These are phyloP conservation scores for Tipula vernalis DNA, from an alignment of 2,888 invertebrate species.

Conservation along the genomic window DNA sequence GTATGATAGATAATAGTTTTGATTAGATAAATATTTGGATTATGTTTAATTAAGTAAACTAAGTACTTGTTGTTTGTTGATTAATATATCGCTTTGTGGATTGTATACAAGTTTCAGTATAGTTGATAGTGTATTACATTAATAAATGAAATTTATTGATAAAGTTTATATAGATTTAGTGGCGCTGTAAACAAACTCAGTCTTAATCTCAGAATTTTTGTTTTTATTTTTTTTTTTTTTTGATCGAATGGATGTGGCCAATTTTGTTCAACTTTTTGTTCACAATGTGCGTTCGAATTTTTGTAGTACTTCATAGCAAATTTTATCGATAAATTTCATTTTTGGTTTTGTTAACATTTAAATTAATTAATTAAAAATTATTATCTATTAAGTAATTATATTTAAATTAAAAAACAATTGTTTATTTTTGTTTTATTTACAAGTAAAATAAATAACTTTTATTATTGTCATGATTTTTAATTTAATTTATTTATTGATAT, in stretches of 20 bases:
- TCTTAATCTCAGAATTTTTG: background rate
- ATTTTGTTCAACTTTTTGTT: background rate
- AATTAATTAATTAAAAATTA: background rate
- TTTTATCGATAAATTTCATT: background rate
- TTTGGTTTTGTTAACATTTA: background rate
- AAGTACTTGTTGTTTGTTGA: background rate
- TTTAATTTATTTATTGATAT: background rate
- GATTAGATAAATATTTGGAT: background rate
- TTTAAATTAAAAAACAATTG: background rate
- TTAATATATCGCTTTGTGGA: background rate
- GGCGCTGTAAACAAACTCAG: background rate
- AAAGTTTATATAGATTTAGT: background rate
- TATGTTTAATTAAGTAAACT: background rate
- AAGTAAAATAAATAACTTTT: background rate
- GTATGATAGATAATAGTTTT: background rate
- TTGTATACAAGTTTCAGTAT: background rate
- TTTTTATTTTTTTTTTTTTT: background rate
- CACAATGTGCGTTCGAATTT: background rate
- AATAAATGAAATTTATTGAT: background rate
- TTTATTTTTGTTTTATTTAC: background rate
- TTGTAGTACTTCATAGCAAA: background rate
- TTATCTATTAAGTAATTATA: background rate
- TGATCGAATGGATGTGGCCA: background rate
- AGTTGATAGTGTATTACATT: background rate
- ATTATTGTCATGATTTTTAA: background rate